phyloP scores from a whole-genome alignment of 2,797 vertebrate genomes.

The Allobates femoralis region DNA sequence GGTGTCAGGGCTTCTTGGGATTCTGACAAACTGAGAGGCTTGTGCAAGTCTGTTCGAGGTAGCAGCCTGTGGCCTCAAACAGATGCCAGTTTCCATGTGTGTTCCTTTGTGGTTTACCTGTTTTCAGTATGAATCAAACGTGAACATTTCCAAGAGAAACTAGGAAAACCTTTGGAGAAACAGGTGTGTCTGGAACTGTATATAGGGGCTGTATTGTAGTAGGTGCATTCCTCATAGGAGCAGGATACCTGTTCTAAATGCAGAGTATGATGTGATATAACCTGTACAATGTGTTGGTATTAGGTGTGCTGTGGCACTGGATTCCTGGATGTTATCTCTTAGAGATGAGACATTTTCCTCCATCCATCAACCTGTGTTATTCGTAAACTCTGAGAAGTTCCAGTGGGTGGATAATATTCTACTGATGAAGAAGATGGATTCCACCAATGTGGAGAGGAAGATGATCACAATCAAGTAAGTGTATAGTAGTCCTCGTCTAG shows the following conservation, averaged over 20 bases:
- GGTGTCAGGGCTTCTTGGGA: too few relatives aligned
- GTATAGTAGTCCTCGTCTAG: neutral
- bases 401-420: conserved; percentile 87
- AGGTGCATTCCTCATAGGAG: neutral
- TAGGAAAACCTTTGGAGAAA: too few relatives aligned
- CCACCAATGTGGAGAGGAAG: conserved; percentile 82
- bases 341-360: conserved; percentile 81
- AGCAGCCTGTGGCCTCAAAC: too few relatives aligned
- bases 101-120: too few relatives aligned
- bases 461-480: conserved; percentile 95
- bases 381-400: conserved; percentile 94
- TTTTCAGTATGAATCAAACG: too few relatives aligned
- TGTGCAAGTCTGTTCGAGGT: too few relatives aligned
- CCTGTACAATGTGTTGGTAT: neutral
- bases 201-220: neutral
- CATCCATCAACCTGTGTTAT: conserved; percentile 90
- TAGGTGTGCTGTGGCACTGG: conserved; percentile 91
- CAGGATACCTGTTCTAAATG: neutral
- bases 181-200: too few relatives aligned
- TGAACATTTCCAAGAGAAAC: too few relatives aligned
- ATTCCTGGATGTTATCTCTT: conserved; percentile 92
- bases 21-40: too few relatives aligned
- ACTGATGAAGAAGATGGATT: conserved; percentile 85
- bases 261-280: neutral
- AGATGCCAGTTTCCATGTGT: too few relatives aligned